A percentile compares a stretch with the other conserved stretches of the same genome.
These are phyloP conservation scores for Hofmannophila pseudospretella DNA, from an alignment of 2,888 invertebrate species.

Conservation along the genomic window DNA sequence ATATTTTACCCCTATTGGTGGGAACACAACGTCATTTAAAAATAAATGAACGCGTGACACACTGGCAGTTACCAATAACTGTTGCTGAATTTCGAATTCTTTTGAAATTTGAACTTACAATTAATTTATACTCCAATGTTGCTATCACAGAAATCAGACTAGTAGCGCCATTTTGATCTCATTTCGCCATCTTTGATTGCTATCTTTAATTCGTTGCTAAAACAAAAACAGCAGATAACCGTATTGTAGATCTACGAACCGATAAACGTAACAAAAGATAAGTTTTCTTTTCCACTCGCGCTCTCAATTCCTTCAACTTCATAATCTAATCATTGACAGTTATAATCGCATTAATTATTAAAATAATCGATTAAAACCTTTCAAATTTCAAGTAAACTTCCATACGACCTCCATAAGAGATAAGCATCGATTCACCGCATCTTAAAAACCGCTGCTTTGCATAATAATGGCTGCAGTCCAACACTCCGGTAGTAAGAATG, in stretches of 20 bases:
- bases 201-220: neutral
- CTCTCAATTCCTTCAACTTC: neutral
- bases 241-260: neutral
- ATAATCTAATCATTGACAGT: slow-evolving; percentile 1
- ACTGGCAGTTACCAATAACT: neutral
- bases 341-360: slow-evolving; percentile 1
- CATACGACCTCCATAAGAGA: slow-evolving; percentile 33
- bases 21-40: slow-evolving; percentile 2
- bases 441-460: slow-evolving; percentile 34
- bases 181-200: too few relatives aligned
- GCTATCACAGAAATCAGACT: too few relatives aligned
- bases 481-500: slow-evolving; percentile 39
- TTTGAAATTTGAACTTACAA: too few relatives aligned
- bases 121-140: too few relatives aligned
- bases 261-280: neutral
- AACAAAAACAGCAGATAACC: neutral
- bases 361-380: slow-evolving; percentile 32
- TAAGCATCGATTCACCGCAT: slow-evolving; percentile 40
- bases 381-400: slow-evolving; percentile 37
- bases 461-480: slow-evolving; percentile 31
- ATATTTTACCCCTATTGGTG: slow-evolving; percentile 43
- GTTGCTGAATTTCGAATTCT: neutral
- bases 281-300: neutral
- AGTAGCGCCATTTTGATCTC: too few relatives aligned
- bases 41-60: neutral